phyloP scores from a whole-genome alignment of 2,888 invertebrate species.

The Pterostichus madidus region DNA sequence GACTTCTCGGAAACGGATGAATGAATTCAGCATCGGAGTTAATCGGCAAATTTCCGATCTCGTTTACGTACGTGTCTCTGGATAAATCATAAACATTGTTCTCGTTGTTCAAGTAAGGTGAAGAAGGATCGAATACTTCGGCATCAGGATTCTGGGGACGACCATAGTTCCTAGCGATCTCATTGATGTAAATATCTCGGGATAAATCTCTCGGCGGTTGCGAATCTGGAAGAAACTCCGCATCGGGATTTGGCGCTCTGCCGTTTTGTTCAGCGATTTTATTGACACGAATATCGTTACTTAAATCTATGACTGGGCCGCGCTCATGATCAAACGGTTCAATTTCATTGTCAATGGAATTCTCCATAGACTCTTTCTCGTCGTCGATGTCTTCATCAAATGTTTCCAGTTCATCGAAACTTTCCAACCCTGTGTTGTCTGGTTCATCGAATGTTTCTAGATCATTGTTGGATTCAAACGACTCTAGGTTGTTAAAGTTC shows the following conservation, averaged over 20 bases:
- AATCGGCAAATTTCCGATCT: constrained; percentile 47
- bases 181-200: constrained; percentile 73
- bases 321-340: not conserved
- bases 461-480: constrained; percentile 2
- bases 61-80: constrained; percentile 70
- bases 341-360: constrained; percentile 69
- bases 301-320: constrained; percentile 24
- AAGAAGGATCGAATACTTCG: constrained; percentile 59
- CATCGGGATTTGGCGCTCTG: constrained; percentile 34
- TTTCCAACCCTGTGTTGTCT: constrained; percentile 70
- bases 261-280: constrained; percentile 22
- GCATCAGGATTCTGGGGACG: constrained; percentile 64
- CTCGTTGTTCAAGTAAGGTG: not conserved
- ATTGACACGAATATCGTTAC: constrained; percentile 36
- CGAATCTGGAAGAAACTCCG: constrained; percentile 17
- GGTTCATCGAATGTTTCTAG: constrained; percentile 48
- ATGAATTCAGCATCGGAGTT: constrained; percentile 56
- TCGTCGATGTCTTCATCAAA: constrained; percentile 71
- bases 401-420: constrained; percentile 8
- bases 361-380: constrained; percentile 74
- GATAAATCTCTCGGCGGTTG: constrained; percentile 71
- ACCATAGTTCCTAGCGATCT: constrained; percentile 70
- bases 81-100: constrained; percentile 67
- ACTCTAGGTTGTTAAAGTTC: constrained; percentile 50
- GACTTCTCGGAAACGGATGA: constrained; percentile 59